phyloP scores from a whole-genome alignment of 2,113 vertebrate genomes.

The Melanotaenia duboulayi region DNA sequence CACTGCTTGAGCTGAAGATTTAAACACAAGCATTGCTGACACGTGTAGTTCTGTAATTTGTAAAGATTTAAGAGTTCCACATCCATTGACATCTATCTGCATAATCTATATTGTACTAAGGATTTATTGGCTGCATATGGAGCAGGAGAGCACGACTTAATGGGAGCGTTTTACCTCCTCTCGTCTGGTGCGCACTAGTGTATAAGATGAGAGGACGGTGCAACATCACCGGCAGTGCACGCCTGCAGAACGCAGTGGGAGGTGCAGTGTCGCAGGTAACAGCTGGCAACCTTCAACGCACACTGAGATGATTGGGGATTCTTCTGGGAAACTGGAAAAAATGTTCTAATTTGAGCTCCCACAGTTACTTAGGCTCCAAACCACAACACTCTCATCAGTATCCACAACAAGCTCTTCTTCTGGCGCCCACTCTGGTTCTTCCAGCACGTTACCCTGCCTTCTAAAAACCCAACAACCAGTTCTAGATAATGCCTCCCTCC shows the following conservation, averaged over 20 bases:
- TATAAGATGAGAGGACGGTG: conserved; percentile 30
- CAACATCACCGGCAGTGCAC: conserved; percentile 20
- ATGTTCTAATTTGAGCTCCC: conserved; percentile 52
- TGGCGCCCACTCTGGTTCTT: conserved; percentile 7
- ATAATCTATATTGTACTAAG: conserved; percentile 67
- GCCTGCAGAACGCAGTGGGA: conserved; percentile 50
- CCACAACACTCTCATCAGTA: conserved; percentile 10
- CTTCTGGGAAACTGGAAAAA: conserved; percentile 45
- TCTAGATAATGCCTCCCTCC: conserved; percentile 63
- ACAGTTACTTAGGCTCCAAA: conserved; percentile 11
- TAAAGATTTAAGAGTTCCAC: conserved; percentile 49
- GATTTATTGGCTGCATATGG: conserved; percentile 67
- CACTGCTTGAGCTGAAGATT: conserved; percentile 7
- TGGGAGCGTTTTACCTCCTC: conserved; percentile 39
- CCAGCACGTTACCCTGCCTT: conserved; percentile 12
- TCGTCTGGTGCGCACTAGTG: conserved; percentile 27
- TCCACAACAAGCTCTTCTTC: conserved; percentile 1
- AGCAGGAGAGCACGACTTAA: conserved; percentile 47
- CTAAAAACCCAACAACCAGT: conserved; percentile 45
- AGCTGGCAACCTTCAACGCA: conserved; percentile 43
- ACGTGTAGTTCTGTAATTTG: conserved; percentile 53
- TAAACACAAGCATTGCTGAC: conserved; percentile 35
- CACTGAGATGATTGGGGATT: conserved; percentile 35
- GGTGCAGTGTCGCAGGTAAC: conserved; percentile 46
- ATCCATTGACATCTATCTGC: conserved; percentile 61